Evolutionary conservation across 2,888 invertebrate genomes (phyloP).

Genomic region (Mythimna pallens): DNA sequence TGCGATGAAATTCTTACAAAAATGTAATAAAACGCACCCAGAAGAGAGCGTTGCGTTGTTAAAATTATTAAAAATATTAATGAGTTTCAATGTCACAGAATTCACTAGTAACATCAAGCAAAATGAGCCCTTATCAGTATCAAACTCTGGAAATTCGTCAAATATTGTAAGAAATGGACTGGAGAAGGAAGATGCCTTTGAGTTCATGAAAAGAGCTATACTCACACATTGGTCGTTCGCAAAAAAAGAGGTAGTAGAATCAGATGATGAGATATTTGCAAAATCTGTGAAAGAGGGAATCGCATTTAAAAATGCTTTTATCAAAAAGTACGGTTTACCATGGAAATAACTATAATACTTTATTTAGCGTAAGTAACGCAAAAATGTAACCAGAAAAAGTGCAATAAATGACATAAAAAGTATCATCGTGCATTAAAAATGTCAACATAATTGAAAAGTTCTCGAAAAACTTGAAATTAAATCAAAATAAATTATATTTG

Average conservation of each 20-base stretch:
- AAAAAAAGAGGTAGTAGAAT: neutral
- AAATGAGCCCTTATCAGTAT: neutral
- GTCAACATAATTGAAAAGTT: too few species aligned
- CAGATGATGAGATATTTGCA: neutral
- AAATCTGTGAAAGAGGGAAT: constrained; percentile 8
- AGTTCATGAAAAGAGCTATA: constrained; percentile 5
- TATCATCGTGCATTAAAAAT: too few species aligned
- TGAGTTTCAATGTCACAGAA: constrained; percentile 13
- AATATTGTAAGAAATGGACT: neutral
- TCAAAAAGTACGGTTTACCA: neutral
- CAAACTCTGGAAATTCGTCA: neutral
- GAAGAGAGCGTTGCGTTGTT: neutral
- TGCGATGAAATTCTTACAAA: neutral
- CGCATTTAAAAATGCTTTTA: constrained; percentile 9
- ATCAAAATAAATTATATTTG: too few species aligned
- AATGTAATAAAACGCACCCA: neutral
- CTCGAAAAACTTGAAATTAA: too few species aligned
- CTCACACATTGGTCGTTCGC: constrained; percentile 4
- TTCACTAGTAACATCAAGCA: neutral
- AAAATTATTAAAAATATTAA: neutral
- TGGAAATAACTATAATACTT: neutral
- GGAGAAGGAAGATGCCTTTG: neutral
- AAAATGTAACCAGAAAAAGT: too few species aligned
- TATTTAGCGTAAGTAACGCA: neutral
- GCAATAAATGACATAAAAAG: too few species aligned